Conservation (phyloP, 2,113 vertebrate species). For the Crotophaga sulcirostris region DNA sequence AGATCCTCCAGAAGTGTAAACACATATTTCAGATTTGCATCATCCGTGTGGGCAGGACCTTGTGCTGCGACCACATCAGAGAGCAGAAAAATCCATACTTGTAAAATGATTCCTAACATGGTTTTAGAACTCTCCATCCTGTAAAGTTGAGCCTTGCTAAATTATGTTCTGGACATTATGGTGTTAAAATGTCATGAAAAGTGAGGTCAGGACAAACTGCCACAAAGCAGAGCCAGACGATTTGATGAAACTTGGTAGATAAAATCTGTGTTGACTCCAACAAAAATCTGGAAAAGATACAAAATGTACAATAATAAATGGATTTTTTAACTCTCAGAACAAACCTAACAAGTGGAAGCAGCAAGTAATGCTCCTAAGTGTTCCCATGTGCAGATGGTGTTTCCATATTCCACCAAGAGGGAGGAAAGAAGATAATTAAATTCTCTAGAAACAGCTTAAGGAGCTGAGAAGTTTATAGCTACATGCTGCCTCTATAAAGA, state of each 20-base stretch:
- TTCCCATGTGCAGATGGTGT: neutral
- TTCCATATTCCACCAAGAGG: neutral
- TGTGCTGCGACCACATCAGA: neutral
- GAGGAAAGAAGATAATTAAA: neutral
- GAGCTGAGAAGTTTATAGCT: neutral
- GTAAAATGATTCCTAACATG: neutral
- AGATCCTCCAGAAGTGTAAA: neutral
- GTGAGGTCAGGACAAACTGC: neutral
- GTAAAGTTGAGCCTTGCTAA: neutral
- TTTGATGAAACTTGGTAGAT: neutral
- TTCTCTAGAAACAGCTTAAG: neutral
- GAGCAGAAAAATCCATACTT: neutral
- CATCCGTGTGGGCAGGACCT: neutral
- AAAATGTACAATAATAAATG: neutral
- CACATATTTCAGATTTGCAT: neutral
- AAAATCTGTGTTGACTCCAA: neutral
- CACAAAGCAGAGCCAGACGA: neutral
- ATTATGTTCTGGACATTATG: rapidly evolving
- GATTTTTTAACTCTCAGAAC: neutral
- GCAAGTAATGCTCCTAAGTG: neutral
- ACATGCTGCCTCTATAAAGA: neutral
- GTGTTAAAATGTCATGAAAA: neutral
- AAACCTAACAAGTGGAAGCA: neutral
- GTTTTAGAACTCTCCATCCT: neutral
- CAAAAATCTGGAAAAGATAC: neutral